A percentile compares a stretch with the other conserved stretches of the same genome.
phyloP scores from a whole-genome alignment of 2,113 vertebrate genomes.

The Tachysurus vachellii region DNA sequence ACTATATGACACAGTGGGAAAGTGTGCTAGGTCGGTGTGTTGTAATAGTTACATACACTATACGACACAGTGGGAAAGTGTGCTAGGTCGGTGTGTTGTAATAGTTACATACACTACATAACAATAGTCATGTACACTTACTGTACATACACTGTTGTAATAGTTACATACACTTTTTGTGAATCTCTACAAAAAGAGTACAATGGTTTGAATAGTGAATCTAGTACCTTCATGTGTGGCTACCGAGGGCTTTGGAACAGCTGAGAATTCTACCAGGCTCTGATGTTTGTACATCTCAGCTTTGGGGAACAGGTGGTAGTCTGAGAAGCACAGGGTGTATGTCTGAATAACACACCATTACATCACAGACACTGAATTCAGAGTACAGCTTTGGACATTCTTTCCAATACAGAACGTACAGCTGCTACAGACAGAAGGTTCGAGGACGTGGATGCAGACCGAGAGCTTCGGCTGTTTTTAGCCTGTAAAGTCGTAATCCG shows the following conservation, averaged over 20 bases:
- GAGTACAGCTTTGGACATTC: neutral
- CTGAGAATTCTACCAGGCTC: neutral
- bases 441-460: neutral
- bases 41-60: too few relatives aligned
- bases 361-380: neutral
- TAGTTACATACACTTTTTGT: neutral
- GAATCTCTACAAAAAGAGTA: neutral
- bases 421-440: neutral
- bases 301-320: constrained; percentile 18
- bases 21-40: too few relatives aligned
- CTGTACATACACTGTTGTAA: too few relatives aligned
- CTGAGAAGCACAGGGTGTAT: neutral
- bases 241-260: neutral
- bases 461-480: neutral
- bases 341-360: constrained; percentile 4
- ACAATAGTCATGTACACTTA: too few relatives aligned
- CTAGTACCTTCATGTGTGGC: neutral
- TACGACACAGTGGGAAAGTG: too few relatives aligned
- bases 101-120: neutral
- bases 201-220: neutral
- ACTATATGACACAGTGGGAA: too few relatives aligned
- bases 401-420: constrained; percentile 7
- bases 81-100: too few relatives aligned
- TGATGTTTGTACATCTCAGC: neutral
- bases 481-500: neutral